Evolutionary conservation across 2,888 invertebrate genomes (phyloP), one percentile per base, ranked within the genome.

Genomic region (Polietes domitor): DNA sequence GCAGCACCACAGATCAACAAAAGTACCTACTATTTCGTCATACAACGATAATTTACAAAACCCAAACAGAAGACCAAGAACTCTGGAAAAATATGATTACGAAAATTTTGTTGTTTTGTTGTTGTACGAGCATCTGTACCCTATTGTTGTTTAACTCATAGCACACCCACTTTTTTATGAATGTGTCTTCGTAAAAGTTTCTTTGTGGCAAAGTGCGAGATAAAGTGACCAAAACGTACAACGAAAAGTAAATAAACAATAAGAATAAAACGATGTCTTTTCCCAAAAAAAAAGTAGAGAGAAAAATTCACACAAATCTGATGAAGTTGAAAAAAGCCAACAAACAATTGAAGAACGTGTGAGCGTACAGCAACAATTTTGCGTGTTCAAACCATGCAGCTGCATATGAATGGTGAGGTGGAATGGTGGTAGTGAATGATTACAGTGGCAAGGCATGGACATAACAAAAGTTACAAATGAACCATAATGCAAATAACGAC

Each of bases 151-250:
- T 58, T 58, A 58, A 58, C 24, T 19, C 58, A 24, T 15, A 58
- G 7, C 58, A 58, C 58, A 26, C 58, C 58, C 58, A 58, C 58
- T 58, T 58, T 58, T 58, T 24, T 58, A 26, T 15, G 58, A 58
- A 10, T 10, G 26, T 24, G 58, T 15, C 26, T 50, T 26, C n/a
- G 4, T 17, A 19, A 50, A 50, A 50, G 17, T 17, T 50, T 2
- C 19, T 19, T 58, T 58, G 24, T 15, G 12, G 24, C 26, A 26
- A 58, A 58, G 4, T 26, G 24, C 26, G 24, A 58, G 26, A 24
- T 26, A 26, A 1, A 58, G 26, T 37, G 37, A 37, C 37, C 37
- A 7, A 58, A 58, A 26, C 1, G 26, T 15, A 58, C 6, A 12
- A 15, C 26, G 12, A 58, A 24, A 58, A 58, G 26, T 10, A 24